Percentiles rank a stretch among this genome's conserved stretches.
phyloP scores from a whole-genome alignment of 2,113 vertebrate species.

The Scopus umbretta region DNA sequence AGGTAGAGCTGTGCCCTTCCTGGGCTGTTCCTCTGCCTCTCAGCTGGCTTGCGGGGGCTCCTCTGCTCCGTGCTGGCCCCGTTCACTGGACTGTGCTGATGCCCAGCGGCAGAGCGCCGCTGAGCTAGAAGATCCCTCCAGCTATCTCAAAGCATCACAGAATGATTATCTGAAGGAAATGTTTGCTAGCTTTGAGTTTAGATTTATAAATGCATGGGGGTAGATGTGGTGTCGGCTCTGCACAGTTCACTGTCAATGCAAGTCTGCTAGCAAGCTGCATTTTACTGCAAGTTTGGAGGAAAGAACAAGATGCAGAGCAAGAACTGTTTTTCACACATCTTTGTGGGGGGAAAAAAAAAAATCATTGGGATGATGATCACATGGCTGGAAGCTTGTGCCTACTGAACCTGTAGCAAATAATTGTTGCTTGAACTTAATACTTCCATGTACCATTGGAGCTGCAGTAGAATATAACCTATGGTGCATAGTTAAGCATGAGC shows the following conservation, averaged over 20 bases:
- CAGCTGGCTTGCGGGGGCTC: neutral
- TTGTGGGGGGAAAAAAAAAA: neutral
- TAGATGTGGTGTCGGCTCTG: neutral
- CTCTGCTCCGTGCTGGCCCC: neutral
- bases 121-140: neutral
- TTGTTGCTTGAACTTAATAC: constrained; percentile 4
- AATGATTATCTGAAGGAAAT: neutral
- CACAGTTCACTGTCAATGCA: neutral
- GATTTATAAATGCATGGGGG: neutral
- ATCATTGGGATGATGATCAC: neutral
- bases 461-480: neutral
- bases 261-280: neutral
- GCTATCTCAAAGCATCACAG: neutral
- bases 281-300: neutral
- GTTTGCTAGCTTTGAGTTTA: neutral
- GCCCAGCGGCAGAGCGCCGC: neutral
- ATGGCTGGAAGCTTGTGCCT: constrained; percentile 15
- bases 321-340: neutral
- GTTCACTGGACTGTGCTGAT: neutral
- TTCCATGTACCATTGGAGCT: neutral
- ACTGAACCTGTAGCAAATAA: neutral
- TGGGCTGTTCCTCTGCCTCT: neutral
- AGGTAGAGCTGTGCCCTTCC: neutral
- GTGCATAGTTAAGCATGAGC: constrained; percentile 15
- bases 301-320: neutral